Base-by-base conservation (phyloP, 1,140 invertebrate species). In the Drosophila sp. region DNA sequence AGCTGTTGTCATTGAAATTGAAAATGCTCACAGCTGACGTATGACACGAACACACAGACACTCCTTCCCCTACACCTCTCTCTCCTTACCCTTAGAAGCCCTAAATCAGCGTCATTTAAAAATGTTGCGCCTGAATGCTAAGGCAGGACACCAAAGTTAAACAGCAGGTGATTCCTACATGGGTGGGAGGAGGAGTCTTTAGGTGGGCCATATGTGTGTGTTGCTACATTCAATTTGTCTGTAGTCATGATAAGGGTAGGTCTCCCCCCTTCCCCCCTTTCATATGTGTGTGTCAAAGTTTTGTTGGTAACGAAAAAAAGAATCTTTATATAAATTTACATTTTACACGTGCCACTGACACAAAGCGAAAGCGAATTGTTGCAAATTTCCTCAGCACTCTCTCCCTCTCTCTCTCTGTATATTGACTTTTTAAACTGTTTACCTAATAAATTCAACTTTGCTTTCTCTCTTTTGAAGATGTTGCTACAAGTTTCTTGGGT, bases 401-500 rank as follows among this genome's bases (percentile, higher is more conserved):
- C 29, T 0, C 60, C 29, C 2, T n/a, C 27, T 23, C 6, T 41
- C 10, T 23, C 32, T 7, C 25, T 57, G 76, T 60, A 80, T 83
- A 83, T 89, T 84, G 83, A 89, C 76, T 89, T 87, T 84, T 83
- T 77, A 80, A 87, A 87, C 68, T 89, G 84, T 89, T 87, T 83
- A 69, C 56, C 57, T 61, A 76, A 76, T 68, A 79, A 72, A 69
- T 76, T 73, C 62, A 69, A 70, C 54, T 72, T 33, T 11, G 64
- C 35, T 1, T 50, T 4, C 2, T 35, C 17, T 6, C 6, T 30
- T 32, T 75, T 80, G 17, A 56, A 96, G 96, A 94, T 96, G 93
- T 93, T 95, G 87, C 93, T 96, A 91, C 95, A 98, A 95, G 96
- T 98, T 74, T 97, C 96, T 23, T 98, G 97, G 96, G 96, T 98